Base-by-base conservation (phyloP, 37 sponge, comb jelly and placozoan genomes). In the Haliclona indistincta region DNA sequence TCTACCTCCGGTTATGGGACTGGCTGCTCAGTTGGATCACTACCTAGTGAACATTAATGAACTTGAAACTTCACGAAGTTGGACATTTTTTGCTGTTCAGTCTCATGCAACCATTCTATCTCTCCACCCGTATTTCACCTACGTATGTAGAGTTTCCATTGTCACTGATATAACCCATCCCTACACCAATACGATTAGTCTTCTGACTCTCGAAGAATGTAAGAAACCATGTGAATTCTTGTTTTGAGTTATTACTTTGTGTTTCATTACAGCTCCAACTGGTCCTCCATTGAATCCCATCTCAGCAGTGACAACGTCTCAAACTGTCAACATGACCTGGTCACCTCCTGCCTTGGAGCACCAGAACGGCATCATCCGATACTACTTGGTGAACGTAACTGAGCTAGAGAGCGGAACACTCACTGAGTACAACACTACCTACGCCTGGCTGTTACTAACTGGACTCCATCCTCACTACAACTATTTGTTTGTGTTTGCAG, bases 71-170 rank as follows among this genome's bases (percentile, higher is more conserved):
- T 25, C 25, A n/a, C 70, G 70, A 8, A 25, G 8, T 26, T 69
- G 70, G 70, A 69, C 70, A 3, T 69, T 69, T 43, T 47, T 43
- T 69, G 70, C 70, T 69, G 70, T 69, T 6, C 47, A 69, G 43
- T 17, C n/a, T 22, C 51, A 69, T 43, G 45, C 45, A 8, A 69
- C 38, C 25, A 42, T 69, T 23, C n/a, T 25, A 10, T 69, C 70
- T 43, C 49, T 69, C 29, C 70, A 69, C 42, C 47, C 70, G 17
- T 43, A 69, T 47, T 69, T 43, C 42, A 43, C 45, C 7, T 69
- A 69, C 25, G 13, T 15, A 8, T 69, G 70, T 25, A 69, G 70
- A 43, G 49, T 69, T 8, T 3, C 51, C 22, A 30, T 43, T 23
- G 43, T 69, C 22, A 37, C 51, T 25, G 42, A 43, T 26, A 47